These are phyloP conservation scores for Holcopasites calliopsidis DNA, from an alignment of 1,140 invertebrate species.

Conservation along the genomic window DNA sequence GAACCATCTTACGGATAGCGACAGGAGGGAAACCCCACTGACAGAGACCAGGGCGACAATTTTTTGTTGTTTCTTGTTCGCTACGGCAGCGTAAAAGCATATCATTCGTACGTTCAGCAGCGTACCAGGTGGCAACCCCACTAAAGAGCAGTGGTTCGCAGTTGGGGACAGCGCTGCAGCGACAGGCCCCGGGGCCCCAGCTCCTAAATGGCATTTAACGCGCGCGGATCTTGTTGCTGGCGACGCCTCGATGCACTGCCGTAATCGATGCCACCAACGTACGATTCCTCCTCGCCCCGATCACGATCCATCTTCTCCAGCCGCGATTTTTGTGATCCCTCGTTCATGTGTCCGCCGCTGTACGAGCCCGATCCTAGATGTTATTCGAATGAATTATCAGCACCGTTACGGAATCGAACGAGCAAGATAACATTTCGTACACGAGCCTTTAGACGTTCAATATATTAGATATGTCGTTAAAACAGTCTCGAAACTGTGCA, in stretches of 20 bases:
- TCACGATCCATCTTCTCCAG: slow-evolving; percentile 72
- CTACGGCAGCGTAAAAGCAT: slow-evolving; percentile 57
- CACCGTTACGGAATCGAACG: too few relatives aligned
- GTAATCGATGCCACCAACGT: slow-evolving; percentile 67
- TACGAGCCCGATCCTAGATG: slow-evolving; percentile 65
- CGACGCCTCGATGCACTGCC: slow-evolving; percentile 69
- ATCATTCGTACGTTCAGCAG: slow-evolving; percentile 58
- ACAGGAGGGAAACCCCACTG: slow-evolving; percentile 62
- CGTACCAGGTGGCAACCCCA: slow-evolving; percentile 57
- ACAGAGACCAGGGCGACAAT: slow-evolving; percentile 55
- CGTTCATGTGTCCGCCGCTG: slow-evolving; percentile 64
- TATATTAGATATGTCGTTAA: too few relatives aligned
- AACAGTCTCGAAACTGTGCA: too few relatives aligned
- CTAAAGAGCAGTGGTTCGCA: slow-evolving; percentile 78
- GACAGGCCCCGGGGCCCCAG: slow-evolving; percentile 79
- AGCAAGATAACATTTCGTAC: too few relatives aligned
- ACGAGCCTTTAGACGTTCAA: too few relatives aligned
- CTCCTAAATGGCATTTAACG: slow-evolving; percentile 78
- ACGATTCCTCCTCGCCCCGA: slow-evolving; percentile 71
- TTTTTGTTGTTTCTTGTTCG: too few relatives aligned
- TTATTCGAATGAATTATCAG: not conserved
- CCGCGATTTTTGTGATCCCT: slow-evolving; percentile 72
- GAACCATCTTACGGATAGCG: slow-evolving; percentile 39
- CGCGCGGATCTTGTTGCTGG: slow-evolving; percentile 76
- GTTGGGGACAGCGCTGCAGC: slow-evolving; percentile 77